Conservation (phyloP, 2,797 vertebrate species). For the Falco berigora region DNA sequence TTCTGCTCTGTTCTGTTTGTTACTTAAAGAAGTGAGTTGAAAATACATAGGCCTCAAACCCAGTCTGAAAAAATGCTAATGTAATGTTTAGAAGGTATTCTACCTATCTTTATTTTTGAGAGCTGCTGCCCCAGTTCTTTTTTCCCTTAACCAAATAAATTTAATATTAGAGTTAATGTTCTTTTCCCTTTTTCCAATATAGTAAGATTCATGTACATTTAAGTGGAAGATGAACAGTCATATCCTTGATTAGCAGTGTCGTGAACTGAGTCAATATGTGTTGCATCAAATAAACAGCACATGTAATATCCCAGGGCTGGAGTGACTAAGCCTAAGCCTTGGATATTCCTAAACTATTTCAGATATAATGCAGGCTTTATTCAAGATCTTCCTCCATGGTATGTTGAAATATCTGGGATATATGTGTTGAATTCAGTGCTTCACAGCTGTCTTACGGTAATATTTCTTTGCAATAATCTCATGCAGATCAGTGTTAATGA, state of each 20-base stretch:
- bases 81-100: not conserved
- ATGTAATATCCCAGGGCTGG: not conserved
- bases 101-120: not conserved
- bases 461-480: not conserved
- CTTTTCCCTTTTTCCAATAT: not conserved
- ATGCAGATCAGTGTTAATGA: not conserved
- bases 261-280: not conserved
- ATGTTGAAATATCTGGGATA: not conserved
- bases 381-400: not conserved
- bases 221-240: not conserved
- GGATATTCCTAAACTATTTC: not conserved
- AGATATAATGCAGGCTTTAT: not conserved
- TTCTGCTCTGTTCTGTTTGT: not conserved
- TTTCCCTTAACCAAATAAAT: not conserved
- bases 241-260: not conserved
- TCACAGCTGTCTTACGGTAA: not conserved
- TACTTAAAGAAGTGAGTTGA: not conserved
- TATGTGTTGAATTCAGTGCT: not conserved
- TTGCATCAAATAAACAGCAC: not conserved
- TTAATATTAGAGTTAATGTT: not conserved
- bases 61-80: not conserved
- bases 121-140: not conserved
- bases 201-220: not conserved
- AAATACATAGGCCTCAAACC: not conserved
- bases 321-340: not conserved